Base-by-base conservation (phyloP, 2,797 vertebrate genomes). In the Atherinosoma microstoma region DNA sequence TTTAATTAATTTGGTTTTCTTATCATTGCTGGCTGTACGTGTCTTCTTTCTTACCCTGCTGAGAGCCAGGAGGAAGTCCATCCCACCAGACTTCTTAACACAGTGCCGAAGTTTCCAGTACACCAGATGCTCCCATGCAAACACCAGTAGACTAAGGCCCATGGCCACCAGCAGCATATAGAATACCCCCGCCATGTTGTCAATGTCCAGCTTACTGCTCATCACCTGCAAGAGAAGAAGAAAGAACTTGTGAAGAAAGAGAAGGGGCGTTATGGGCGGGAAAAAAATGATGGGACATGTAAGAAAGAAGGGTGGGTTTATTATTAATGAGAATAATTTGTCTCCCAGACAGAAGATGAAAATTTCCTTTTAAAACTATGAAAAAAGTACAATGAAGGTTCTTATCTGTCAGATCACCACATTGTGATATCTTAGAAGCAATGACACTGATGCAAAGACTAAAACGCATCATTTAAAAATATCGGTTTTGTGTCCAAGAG, bases 91-190 rank as follows among this genome's bases (percentile, higher is more conserved):
- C 32, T 92, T 93, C n/a, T 95, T 95, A 83, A 97, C 90, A 65
- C 96, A 96, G 74, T 97, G 96, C 4, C 96, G 90, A 6, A 97
- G 91, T 13, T 95, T 95, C 96, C 96, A 96, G 89, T 97, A 96
- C 53, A 96, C 95, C 67, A 97, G 94, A 84, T 97, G 95, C 80
- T 95, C 96, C 95, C 96, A 95, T 64, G 93, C 94, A 58, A 95
- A 94, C 1, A 95, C 94, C 59, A 95, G 87, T 3, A 95, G 90
- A 76, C 94, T 93, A 42, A 95, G 92, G 34, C 95, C 93, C 93
- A 95, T 95, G 64, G 94, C 95, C 73, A 96, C 94, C 60, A 95
- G 85, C 68, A 93, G 85, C 92, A 94, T 96, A 82, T 94, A 95
- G 85, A 96, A 95, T n/a, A 96, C 95, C 1, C 94, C 94, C 0